Evolutionary conservation across 1,140 invertebrate genomes (phyloP).

Genomic region (Phthorimaea operculella): DNA sequence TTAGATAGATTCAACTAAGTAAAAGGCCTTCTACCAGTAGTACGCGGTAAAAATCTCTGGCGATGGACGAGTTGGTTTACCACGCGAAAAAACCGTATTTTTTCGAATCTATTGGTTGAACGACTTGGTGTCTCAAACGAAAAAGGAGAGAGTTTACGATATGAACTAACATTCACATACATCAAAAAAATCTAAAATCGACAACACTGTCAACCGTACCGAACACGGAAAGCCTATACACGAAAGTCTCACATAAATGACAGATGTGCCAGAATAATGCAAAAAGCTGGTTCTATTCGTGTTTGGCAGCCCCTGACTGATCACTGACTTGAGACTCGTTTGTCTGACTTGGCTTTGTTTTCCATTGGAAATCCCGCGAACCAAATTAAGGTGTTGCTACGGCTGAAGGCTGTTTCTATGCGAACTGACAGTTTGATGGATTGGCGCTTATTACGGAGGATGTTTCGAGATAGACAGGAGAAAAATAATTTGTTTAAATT

Average conservation of each 20-base stretch:
- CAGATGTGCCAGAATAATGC: neutral
- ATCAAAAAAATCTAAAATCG: neutral
- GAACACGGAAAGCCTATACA: neutral
- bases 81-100: too few species aligned
- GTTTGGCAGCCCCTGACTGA: slow-evolving; percentile 24
- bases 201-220: neutral
- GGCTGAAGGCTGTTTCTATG: slow-evolving; percentile 15
- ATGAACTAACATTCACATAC: too few species aligned
- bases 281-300: slow-evolving; percentile 5
- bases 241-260: neutral
- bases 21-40: too few species aligned
- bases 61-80: too few species aligned
- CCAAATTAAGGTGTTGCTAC: slow-evolving; percentile 6
- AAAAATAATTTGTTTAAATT: too few species aligned
- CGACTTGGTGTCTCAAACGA: too few species aligned
- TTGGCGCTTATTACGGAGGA: slow-evolving; percentile 17
- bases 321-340: slow-evolving; percentile 24
- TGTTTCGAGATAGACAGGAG: too few species aligned
- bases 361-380: slow-evolving; percentile 15
- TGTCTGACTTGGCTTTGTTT: slow-evolving; percentile 20
- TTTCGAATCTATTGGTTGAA: too few species aligned
- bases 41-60: too few species aligned
- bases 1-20: too few species aligned
- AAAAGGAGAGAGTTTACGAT: too few species aligned
- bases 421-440: slow-evolving; percentile 23